Evolutionary conservation across 2,113 vertebrate species (phyloP).

Genomic region (Muntiacus reevesi): DNA sequence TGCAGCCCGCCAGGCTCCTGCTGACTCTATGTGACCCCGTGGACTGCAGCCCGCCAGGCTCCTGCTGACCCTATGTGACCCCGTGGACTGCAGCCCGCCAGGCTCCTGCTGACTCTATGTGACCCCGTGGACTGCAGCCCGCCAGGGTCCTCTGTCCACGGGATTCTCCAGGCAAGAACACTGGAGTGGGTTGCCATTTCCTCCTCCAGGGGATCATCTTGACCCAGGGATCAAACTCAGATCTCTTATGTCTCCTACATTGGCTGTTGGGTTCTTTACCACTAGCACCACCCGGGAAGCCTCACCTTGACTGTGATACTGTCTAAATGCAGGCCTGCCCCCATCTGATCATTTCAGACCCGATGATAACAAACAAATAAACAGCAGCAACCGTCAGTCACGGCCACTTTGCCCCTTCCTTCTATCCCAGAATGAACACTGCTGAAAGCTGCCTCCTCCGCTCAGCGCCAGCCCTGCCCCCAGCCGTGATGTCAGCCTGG

Average conservation of each 20-base stretch:
- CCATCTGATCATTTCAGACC: not conserved
- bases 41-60: not conserved
- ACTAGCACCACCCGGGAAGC: accelerated
- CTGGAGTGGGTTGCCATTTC: not conserved
- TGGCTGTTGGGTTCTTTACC: not conserved
- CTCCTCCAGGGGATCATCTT: not conserved
- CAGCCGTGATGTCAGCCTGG: not conserved
- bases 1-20: not conserved
- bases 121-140: not conserved
- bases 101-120: not conserved
- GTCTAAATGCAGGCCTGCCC: no score
- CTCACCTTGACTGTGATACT: not conserved
- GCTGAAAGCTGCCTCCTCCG: accelerated
- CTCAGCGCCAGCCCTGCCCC: not conserved
- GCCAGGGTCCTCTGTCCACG: not conserved
- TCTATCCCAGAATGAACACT: accelerated
- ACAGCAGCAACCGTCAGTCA: accelerated
- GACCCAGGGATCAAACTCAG: accelerated
- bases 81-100: not conserved
- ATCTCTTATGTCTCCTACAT: not conserved
- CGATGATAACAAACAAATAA: no score
- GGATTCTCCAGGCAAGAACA: not conserved
- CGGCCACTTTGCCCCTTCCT: accelerated
- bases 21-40: not conserved
- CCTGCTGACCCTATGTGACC: not conserved